These are phyloP conservation scores for Drosophila paracracens DNA, from an alignment of 2,888 invertebrate genomes.

Conservation along the genomic window DNA sequence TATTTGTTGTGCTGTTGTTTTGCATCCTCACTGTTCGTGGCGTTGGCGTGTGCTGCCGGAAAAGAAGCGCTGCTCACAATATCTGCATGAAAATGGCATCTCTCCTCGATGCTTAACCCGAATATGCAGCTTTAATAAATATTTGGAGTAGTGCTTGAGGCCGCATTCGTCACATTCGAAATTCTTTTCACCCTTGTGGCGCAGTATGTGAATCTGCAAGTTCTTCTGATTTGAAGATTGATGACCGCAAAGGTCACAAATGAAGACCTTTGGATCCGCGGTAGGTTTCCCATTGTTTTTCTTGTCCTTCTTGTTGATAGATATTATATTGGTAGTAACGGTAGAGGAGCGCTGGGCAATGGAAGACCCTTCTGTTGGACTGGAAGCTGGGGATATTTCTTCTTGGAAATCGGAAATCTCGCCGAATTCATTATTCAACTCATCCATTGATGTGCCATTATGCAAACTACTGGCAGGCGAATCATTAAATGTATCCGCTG, in stretches of 20 bases:
- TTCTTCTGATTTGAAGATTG: constrained; percentile 18
- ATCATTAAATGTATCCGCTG: neutral
- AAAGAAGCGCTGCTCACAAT: constrained; percentile 74
- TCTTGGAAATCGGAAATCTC: neutral
- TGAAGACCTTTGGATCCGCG: constrained; percentile 16
- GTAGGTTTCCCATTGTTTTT: constrained; percentile 10
- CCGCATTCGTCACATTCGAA: constrained; percentile 57
- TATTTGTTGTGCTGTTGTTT: neutral
- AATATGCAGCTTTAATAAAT: constrained; percentile 54
- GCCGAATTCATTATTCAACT: neutral
- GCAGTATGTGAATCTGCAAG: constrained; percentile 45
- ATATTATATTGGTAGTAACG: neutral
- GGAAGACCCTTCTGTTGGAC: neutral
- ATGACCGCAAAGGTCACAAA: constrained; percentile 50
- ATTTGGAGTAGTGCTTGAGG: constrained; percentile 48
- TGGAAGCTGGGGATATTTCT: neutral
- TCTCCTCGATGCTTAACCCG: constrained; percentile 80
- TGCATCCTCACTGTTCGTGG: constrained; percentile 75
- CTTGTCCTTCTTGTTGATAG: neutral
- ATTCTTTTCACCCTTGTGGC: constrained; percentile 58
- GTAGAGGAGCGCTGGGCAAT: neutral
- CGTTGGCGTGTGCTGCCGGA: constrained; percentile 64
- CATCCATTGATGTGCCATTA: neutral
- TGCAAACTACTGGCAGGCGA: neutral
- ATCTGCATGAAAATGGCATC: constrained; percentile 80